These are phyloP conservation scores for Trematomus bernacchii DNA, from an alignment of 2,797 vertebrate species.

Conservation along the genomic window DNA sequence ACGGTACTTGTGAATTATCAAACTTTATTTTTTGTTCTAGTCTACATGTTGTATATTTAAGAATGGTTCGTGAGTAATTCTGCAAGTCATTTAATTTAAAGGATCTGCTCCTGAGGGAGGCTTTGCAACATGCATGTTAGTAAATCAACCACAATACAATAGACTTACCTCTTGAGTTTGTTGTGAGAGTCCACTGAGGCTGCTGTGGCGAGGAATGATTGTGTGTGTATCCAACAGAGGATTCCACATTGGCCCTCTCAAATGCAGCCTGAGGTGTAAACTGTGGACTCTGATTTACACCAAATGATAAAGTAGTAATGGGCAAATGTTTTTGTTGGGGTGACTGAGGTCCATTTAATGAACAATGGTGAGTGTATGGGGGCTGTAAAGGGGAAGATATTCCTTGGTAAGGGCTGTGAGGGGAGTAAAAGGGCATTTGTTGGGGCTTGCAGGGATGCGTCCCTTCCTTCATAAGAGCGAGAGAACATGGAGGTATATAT, in stretches of 20 bases:
- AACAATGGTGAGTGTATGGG: slow-evolving; percentile 24
- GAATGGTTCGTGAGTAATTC: neutral
- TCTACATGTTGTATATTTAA: neutral
- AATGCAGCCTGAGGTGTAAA: slow-evolving; percentile 20
- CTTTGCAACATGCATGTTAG: neutral
- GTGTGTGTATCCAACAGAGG: slow-evolving; percentile 1
- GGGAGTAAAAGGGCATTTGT: slow-evolving; percentile 28
- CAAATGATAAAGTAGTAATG: slow-evolving; percentile 2
- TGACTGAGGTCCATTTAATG: slow-evolving; percentile 50
- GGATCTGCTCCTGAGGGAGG: neutral
- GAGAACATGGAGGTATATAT: slow-evolving; percentile 43
- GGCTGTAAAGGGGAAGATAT: slow-evolving; percentile 26
- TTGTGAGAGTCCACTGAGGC: slow-evolving; percentile 55
- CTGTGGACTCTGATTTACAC: slow-evolving; percentile 28
- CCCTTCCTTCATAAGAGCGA: slow-evolving; percentile 28
- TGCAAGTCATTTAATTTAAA: neutral
- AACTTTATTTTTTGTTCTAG: neutral
- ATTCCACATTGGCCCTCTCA: slow-evolving; percentile 4
- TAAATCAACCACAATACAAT: neutral
- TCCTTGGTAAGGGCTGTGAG: slow-evolving; percentile 36
- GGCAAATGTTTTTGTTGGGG: slow-evolving; percentile 36
- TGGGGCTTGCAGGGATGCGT: slow-evolving; percentile 15
- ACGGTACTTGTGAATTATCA: neutral
- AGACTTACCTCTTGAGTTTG: slow-evolving; percentile 54
- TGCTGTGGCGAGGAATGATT: slow-evolving; percentile 47